These are phyloP conservation scores for Caenorhabditis auriculariae DNA, from an alignment of 2,888 invertebrate species.

Conservation along the genomic window DNA sequence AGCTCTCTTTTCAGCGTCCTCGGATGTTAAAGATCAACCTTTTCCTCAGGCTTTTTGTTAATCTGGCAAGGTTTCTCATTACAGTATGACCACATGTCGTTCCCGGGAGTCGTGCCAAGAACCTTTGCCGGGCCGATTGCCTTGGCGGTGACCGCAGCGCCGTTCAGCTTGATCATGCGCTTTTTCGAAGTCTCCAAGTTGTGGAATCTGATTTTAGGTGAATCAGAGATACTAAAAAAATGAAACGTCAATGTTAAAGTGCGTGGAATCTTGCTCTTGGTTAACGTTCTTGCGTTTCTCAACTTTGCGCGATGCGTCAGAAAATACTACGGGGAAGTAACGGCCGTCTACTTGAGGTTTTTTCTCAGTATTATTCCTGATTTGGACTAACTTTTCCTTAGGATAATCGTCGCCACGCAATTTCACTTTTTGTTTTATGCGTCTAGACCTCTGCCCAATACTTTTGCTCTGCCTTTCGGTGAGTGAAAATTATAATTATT, in stretches of 20 bases:
- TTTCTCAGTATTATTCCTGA: neutral
- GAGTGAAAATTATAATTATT: constrained; percentile 59
- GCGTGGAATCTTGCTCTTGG: constrained; percentile 77
- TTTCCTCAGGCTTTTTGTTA: constrained; percentile 16
- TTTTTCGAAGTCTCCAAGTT: constrained; percentile 43
- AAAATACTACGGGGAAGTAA: constrained; percentile 77
- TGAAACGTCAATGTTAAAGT: constrained; percentile 71
- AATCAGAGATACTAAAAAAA: constrained; percentile 11
- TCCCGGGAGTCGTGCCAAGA: constrained; percentile 93
- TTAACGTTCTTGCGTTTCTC: constrained; percentile 77
- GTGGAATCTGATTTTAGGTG: constrained; percentile 51
- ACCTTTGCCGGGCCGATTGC: constrained; percentile 89
- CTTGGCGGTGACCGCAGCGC: constrained; percentile 67
- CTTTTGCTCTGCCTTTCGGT: constrained; percentile 89
- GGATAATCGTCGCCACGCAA: constrained; percentile 79
- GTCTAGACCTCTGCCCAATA: constrained; percentile 90
- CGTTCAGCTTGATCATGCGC: constrained; percentile 29
- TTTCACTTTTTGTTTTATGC: constrained; percentile 98
- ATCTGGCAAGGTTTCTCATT: no score
- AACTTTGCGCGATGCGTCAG: constrained; percentile 76
- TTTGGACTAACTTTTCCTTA: constrained; percentile 1
- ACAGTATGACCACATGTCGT: constrained; percentile 96
- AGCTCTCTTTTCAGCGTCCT: neutral
- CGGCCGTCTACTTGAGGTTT: constrained; percentile 67
- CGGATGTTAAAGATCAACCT: neutral